phyloP scores from a whole-genome alignment of 2,113 vertebrate genomes.

The Rynchops niger region DNA sequence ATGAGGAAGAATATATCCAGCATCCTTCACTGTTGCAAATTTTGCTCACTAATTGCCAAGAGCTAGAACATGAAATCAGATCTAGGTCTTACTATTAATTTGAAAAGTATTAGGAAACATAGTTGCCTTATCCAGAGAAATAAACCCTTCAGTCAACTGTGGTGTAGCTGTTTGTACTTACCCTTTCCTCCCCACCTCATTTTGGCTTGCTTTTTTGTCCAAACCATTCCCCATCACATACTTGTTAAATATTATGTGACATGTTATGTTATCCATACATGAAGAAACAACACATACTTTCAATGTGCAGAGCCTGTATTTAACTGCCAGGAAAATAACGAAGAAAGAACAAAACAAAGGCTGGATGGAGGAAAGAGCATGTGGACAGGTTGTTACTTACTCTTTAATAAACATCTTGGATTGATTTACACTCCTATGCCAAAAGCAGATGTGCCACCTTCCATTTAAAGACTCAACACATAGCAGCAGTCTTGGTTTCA shows the following conservation, averaged over 20 bases:
- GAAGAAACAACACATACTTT: constrained; percentile 6
- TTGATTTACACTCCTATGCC: constrained; percentile 35
- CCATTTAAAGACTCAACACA: constrained; percentile 17
- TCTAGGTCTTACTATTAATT: neutral
- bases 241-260: constrained; percentile 5
- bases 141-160: neutral
- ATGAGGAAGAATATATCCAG: neutral
- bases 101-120: neutral
- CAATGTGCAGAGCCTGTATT: neutral
- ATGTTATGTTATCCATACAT: neutral
- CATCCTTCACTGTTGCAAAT: neutral
- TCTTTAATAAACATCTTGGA: constrained; percentile 45
- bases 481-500: neutral
- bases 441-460: constrained; percentile 50
- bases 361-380: neutral
- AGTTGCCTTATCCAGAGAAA: neutral
- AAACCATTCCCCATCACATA: neutral
- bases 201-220: neutral
- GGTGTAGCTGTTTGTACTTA: constrained; percentile 29
- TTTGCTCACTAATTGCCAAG: neutral
- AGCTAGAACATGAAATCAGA: neutral
- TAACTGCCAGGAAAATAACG: constrained; percentile 28
- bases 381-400: constrained; percentile 18
- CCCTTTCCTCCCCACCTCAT: neutral
- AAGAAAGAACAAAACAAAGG: neutral